A percentile compares a stretch with the other conserved stretches of the same genome.
Evolutionary conservation across 1,140 invertebrate genomes (phyloP).

Genomic region (Calephelis nemesis): DNA sequence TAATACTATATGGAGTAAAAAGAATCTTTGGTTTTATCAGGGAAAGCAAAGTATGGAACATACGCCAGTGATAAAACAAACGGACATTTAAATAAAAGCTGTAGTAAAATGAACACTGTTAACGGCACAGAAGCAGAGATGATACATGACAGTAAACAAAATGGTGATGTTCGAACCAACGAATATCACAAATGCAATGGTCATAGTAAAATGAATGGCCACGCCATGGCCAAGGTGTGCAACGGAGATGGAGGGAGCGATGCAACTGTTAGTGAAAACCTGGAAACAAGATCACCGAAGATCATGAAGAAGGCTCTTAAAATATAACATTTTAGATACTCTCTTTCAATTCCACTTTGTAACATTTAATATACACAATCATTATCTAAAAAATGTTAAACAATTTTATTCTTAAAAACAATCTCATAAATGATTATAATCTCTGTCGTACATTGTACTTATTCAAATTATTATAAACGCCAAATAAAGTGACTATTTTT

Average conservation of each 20-base stretch:
- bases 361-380: constrained; percentile 53
- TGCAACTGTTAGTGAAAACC: constrained; percentile 25
- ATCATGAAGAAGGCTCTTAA: constrained; percentile 70
- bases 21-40: constrained; percentile 56
- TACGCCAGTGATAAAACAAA: constrained; percentile 17
- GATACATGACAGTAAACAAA: constrained; percentile 41
- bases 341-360: constrained; percentile 65
- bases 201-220: constrained; percentile 30
- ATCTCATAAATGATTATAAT: constrained; percentile 20
- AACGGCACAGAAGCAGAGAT: not conserved
- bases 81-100: constrained; percentile 1
- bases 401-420: constrained; percentile 3
- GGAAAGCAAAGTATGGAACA: constrained; percentile 36
- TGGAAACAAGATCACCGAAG: constrained; percentile 46
- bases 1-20: constrained; percentile 44
- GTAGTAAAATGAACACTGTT: not conserved
- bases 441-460: constrained; percentile 44
- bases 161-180: constrained; percentile 49
- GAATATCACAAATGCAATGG: constrained; percentile 45
- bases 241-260: constrained; percentile 20
- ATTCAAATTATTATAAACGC: constrained; percentile 57
- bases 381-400: constrained; percentile 26
- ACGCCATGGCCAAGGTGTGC: constrained; percentile 30
- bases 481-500: constrained; percentile 72
- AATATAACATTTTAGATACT: constrained; percentile 55